Conservation (phyloP, 2,797 vertebrate genomes). For the Ceryle rudis region DNA sequence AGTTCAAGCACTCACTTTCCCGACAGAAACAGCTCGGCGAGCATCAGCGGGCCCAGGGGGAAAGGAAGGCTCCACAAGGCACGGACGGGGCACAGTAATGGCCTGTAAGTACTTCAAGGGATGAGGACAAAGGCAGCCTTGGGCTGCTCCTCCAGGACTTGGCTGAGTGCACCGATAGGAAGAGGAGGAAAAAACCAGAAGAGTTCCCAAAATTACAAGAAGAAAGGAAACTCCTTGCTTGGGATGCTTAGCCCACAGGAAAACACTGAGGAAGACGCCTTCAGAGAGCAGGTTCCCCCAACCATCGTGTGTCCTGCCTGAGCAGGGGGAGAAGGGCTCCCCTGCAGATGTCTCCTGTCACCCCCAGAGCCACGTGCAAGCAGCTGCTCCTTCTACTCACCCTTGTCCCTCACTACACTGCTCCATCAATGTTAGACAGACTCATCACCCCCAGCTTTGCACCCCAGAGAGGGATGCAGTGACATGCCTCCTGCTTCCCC, state of each 20-base stretch:
- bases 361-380: fast-evolving
- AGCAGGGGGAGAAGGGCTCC: not conserved
- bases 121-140: not conserved
- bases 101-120: fast-evolving
- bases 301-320: fast-evolving
- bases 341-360: fast-evolving
- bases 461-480: not conserved
- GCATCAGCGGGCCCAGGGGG: not conserved
- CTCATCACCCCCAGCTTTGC: not conserved
- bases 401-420: fast-evolving
- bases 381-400: no score
- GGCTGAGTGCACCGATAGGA: fast-evolving
- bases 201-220: not conserved
- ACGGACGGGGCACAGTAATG: fast-evolving
- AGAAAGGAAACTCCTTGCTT: not conserved
- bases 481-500: fast-evolving
- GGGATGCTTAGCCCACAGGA: not conserved
- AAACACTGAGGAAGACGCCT: not conserved
- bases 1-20: fast-evolving
- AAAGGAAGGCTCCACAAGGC: not conserved
- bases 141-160: not conserved
- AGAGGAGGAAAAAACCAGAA: not conserved
- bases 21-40: fast-evolving
- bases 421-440: fast-evolving
- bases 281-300: not conserved